Evolutionary conservation across 2,113 vertebrate genomes (phyloP), one percentile per base, ranked within the genome.

Genomic region (Rhombomys opimus): DNA sequence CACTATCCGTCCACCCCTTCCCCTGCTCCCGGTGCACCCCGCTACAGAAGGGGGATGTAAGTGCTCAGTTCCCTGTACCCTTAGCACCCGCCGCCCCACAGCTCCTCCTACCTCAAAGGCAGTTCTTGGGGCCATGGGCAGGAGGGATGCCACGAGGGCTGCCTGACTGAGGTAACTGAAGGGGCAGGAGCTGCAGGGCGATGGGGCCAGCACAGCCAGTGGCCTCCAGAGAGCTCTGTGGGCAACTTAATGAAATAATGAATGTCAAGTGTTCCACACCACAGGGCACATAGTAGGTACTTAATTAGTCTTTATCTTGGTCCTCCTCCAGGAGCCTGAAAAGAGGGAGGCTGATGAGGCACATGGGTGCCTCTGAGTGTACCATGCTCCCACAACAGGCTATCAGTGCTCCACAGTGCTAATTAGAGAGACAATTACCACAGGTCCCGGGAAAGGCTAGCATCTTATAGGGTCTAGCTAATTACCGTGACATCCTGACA

Each of bases 291-390:
- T 61, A 87, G 89, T 93, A 77, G 93, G 80, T 1, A 10, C 82
- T 95, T 90, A 72, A 76, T 92, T 82, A 38, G 59, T 41, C 63
- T 81, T 68, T 15, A 14, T 87, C 61, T 92, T 57, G 13, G 81
- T 93, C 84, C 35, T 95, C 63, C 70, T 46, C 13, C 10, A 57
- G 81, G 68, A 81, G 46, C 68, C 76, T 95, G 84, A 57, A 92
- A 82, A 91, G 32, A 95, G 18, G 46, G 87, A 80, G 77, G 67
- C 65, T 88, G 91, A 11, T 46, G 52, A 72, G 61, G 38, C 1
- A 3, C 18, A 3, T n/a, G 93, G 63, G 95, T 0, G 0, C n/a
- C 68, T 81, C 68, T 67, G 68, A 80, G 65, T 70, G 68, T 87
- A 90, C 65, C 7, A 38, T 87, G 84, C 65, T 61, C 88, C 84